phyloP scores from a whole-genome alignment of 2,113 vertebrate species.

The Microcebus griseorufus region DNA sequence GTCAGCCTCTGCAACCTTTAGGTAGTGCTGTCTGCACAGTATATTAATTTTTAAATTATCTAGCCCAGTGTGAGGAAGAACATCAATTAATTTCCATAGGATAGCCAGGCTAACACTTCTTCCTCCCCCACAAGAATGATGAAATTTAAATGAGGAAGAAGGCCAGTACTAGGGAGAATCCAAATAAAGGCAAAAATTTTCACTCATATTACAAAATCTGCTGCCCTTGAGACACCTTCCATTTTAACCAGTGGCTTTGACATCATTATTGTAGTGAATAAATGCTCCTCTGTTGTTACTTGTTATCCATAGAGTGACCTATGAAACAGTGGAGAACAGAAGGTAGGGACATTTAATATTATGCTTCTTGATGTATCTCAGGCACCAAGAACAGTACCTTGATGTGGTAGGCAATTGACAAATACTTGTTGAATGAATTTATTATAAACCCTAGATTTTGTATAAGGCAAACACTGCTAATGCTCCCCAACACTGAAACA shows the following conservation, averaged over 20 bases:
- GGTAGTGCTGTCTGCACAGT: constrained; percentile 61
- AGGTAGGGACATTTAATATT: neutral
- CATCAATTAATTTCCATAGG: constrained; percentile 74
- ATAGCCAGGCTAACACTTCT: constrained; percentile 27
- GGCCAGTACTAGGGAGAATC: neutral
- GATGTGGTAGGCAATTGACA: neutral
- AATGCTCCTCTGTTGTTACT: constrained; percentile 53
- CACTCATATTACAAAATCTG: neutral
- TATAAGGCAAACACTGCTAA: neutral
- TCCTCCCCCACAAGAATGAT: neutral
- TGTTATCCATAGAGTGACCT: constrained; percentile 41
- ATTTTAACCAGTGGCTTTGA: neutral
- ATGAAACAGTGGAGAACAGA: constrained; percentile 20
- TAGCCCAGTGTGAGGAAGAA: constrained; percentile 64
- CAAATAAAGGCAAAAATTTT: constrained; percentile 40
- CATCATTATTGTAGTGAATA: constrained; percentile 47
- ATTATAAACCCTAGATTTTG: neutral
- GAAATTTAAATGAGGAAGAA: constrained; percentile 27
- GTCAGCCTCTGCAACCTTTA: constrained; percentile 75
- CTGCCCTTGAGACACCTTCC: constrained; percentile 70
- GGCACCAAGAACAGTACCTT: neutral
- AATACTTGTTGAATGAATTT: neutral
- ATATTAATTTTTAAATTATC: constrained; percentile 82
- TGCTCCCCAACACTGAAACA: neutral
- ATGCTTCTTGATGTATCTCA: neutral